Percentiles rank a stretch among this genome's conserved stretches.
These are phyloP conservation scores for Magallana gigas DNA, from an alignment of 1,140 invertebrate genomes.

Conservation along the genomic window DNA sequence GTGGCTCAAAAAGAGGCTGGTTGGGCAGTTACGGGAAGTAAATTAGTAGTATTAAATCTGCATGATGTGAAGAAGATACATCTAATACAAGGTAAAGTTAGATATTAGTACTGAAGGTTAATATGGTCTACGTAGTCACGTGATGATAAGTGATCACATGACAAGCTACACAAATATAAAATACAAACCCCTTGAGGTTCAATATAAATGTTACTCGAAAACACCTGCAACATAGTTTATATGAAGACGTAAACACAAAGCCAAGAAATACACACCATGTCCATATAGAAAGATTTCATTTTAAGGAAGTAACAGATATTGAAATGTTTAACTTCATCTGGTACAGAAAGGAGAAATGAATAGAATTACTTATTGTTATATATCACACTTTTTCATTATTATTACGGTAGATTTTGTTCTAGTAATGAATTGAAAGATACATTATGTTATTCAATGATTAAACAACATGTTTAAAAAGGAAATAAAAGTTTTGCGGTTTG, in stretches of 20 bases:
- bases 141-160: neutral
- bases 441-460: no score
- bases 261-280: conserved; percentile 32
- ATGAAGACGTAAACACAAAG: conserved; percentile 34
- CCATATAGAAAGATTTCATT: no score
- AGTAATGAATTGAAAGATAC: no score
- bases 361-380: no score
- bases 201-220: conserved; percentile 49
- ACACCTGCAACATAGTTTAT: conserved; percentile 51
- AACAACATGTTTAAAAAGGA: no score
- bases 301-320: neutral
- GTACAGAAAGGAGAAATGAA: no score
- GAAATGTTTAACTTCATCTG: no score
- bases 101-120: conserved; percentile 12
- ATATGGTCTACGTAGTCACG: neutral
- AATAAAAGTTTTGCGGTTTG: neutral
- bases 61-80: conserved; percentile 1
- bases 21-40: neutral
- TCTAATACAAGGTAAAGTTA: neutral
- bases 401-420: no score
- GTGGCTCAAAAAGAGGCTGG: neutral
- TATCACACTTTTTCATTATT: no score
- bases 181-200: conserved; percentile 55
- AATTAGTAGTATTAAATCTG: conserved; percentile 16
- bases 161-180: neutral